Base-by-base conservation (phyloP, 2,888 invertebrate genomes). In the Apamea crenata region DNA sequence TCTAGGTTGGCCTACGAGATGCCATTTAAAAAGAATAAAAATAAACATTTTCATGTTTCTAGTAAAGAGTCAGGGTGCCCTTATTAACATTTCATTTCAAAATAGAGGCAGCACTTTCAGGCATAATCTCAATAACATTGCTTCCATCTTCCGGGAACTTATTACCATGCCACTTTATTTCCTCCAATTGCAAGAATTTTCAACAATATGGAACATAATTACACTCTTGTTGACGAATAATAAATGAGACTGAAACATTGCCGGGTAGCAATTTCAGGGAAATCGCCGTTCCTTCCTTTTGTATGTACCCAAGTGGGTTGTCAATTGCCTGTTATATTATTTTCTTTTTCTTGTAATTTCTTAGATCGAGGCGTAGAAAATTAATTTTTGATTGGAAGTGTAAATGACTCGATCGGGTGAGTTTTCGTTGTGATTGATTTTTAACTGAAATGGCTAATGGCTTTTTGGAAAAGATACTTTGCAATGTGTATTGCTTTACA, bases 141-240 rank as follows among this genome's bases (percentile, higher is more conserved):
- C 25, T 82, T 44, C 32, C 47, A 59, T 75, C 25, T 65, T n/a
- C 44, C 44, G 12, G n/a, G 65, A 61, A n/a, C 53, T 53, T 69
- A 69, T 78, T 73, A 74, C 67, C n/a, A 59, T 85, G 79, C 56
- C 69, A 82, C 68, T 85, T 80, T 63, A 79, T 77, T 74, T 77
- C 53, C 56, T 63, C 47, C 40, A 29, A 79, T 67, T 78, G 76
- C 59, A 72, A 61, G 59, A 80, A 80, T 74, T 85, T 81, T 82
- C 72, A 82, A 74, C 65, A 78, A 75, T 50, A 82, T 82, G 75
- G 85, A 88, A 87, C 85, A 85, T 84, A 88, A 89, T 90, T 86
- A 89, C 70, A 68, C 77, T 81, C 79, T 76, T 78, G 82, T 80
- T 89, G 89, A 88, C 87, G 84, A 87, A 88, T 83, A 84, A 86